A percentile compares a stretch with the other conserved stretches of the same genome.
These are phyloP conservation scores for Rhodinocichla rosea DNA, from an alignment of 2,113 vertebrate genomes.

Conservation along the genomic window DNA sequence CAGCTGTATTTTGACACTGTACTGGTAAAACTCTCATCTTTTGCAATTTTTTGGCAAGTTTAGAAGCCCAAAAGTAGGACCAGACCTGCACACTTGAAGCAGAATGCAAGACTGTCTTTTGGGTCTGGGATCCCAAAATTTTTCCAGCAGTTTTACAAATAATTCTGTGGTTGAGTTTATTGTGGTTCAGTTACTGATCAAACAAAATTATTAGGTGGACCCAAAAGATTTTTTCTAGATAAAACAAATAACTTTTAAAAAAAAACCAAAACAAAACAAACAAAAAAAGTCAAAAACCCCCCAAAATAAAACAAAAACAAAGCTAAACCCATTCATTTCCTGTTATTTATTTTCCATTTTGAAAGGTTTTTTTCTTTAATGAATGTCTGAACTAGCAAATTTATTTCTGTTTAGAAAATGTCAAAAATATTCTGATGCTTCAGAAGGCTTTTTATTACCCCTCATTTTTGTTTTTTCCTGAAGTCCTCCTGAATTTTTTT, in stretches of 20 bases:
- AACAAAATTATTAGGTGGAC: neutral
- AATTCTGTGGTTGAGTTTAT: neutral
- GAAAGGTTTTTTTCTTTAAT: neutral
- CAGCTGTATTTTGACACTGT: neutral
- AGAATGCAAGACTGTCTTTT: neutral
- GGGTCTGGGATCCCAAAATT: neutral
- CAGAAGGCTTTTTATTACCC: neutral
- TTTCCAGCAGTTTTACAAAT: neutral
- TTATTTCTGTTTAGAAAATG: neutral
- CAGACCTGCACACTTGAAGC: neutral
- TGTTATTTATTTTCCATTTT: neutral
- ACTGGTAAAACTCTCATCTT: neutral
- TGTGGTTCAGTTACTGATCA: neutral
- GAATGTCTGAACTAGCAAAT: neutral
- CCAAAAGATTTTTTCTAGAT: neutral
- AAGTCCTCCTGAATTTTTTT: neutral
- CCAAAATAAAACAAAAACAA: neutral
- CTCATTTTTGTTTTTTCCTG: neutral
- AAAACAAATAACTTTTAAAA: neutral
- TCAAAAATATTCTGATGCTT: neutral
- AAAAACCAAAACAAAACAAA: neutral
- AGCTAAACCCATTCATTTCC: rapidly evolving
- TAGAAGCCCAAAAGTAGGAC: neutral
- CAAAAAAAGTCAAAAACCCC: neutral
- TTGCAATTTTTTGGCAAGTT: neutral